phyloP scores from a whole-genome alignment of 2,797 vertebrate genomes.

The Catostomus latipinnis region DNA sequence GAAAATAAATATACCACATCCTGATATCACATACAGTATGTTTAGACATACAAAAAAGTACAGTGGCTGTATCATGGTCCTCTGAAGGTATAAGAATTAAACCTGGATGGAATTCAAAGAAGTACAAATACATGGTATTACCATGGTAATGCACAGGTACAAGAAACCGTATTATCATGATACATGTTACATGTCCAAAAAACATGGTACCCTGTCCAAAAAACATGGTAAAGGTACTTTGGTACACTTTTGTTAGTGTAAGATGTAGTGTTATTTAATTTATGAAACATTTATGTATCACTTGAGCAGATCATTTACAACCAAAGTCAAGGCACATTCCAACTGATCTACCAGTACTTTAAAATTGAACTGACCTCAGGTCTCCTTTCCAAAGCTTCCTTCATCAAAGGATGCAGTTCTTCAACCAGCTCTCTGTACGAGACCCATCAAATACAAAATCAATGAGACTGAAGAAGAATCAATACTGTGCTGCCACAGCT shows the following conservation, averaged over 20 bases:
- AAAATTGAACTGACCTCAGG: slow-evolving; percentile 87
- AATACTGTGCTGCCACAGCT: slow-evolving; percentile 14
- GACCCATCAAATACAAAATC: slow-evolving; percentile 10
- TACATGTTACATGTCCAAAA: too few relatives aligned
- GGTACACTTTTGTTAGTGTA: neutral
- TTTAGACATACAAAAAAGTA: too few relatives aligned
- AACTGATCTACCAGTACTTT: neutral
- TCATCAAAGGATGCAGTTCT: slow-evolving; percentile 97
- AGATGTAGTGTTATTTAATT: neutral
- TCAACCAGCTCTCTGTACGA: slow-evolving; percentile 90
- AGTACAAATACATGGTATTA: too few relatives aligned
- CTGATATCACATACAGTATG: neutral
- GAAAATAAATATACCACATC: neutral
- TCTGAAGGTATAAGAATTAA: too few relatives aligned
- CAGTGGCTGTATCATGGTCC: too few relatives aligned
- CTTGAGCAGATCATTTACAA: neutral
- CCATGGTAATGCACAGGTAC: too few relatives aligned
- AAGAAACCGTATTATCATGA: too few relatives aligned
- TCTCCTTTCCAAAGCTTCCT: slow-evolving; percentile 94
- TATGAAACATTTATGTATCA: neutral
- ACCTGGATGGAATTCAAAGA: too few relatives aligned
- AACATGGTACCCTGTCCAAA: too few relatives aligned
- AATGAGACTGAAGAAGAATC: slow-evolving; percentile 27
- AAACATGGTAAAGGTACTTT: too few relatives aligned
- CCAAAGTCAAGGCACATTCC: neutral